Base-by-base conservation (phyloP, 2,797 vertebrate genomes). In the Pitangus sulphuratus region DNA sequence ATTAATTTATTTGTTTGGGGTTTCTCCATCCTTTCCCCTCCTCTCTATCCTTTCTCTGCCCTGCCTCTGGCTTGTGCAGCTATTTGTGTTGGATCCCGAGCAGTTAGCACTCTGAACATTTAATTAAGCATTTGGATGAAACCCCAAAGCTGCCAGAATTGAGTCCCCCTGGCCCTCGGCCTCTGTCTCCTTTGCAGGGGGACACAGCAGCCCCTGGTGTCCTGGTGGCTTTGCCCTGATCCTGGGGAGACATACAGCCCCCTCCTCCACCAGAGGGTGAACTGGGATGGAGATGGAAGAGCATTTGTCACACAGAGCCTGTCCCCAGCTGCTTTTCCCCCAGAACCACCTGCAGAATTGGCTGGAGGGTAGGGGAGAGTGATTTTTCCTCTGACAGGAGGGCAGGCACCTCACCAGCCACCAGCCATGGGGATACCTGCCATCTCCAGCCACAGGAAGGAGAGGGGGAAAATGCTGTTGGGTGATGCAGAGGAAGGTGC, bases 61-160 rank as follows among this genome's bases (percentile, higher is more conserved):
- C 96, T 64, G 51, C 40, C 35, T 68, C 76, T 85, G 90, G 75
- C 25, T 45, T 58, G 86, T 44, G 85, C 11, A 54, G 94, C 91
- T 96, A 30, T 95, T 95, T 92, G 80, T 75, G 85, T 87, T 91
- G 90, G 87, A 95, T 84, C 68, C 25, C 0, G 9, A 80, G 95
- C 89, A 83, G 87, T 89, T 45, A 80, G 83, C 6, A 1, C 84
- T 84, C 92, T 54, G 89, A 90, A 96, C 74, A 97, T 94, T 84
- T 94, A 90, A 87, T 87, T 33, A 90, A 92, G 81, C 51, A 0
- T 81, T 94, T 87, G 94, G 82, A 92, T 12, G 48, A 42, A 25
- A 56, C 72, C 77, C 2, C 51, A 44, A 31, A 74, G 71, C 78
- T 10, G 89, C 76, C 5, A 53, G 50, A 61, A 44, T 8, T 11